Conservation (phyloP, 2,113 vertebrate genomes). For the Scolopax mira region DNA sequence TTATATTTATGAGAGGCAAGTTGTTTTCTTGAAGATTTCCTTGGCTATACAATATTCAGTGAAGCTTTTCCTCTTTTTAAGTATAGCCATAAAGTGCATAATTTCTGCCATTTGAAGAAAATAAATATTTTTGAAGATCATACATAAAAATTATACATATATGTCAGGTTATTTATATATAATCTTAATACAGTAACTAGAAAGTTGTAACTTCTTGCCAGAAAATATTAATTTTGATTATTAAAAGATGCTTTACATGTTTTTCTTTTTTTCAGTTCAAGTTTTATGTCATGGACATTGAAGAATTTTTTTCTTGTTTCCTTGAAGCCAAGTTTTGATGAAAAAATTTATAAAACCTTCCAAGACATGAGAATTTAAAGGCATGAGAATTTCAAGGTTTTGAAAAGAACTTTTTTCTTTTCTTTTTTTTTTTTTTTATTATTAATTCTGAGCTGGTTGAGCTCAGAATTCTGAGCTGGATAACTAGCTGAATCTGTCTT, state of each 20-base stretch:
- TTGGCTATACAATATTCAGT: accelerated
- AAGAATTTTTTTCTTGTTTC: not conserved
- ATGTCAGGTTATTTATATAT: accelerated
- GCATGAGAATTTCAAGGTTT: not conserved
- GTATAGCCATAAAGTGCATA: accelerated
- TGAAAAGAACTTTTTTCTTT: not conserved
- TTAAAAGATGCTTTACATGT: accelerated
- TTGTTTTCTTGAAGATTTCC: not conserved
- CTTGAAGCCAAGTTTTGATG: not conserved
- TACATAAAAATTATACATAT: not conserved
- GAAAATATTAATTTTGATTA: not conserved
- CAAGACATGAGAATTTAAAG: not conserved
- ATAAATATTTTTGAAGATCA: not conserved
- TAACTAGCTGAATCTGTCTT: not conserved
- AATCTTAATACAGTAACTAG: not conserved
- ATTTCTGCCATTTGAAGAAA: not conserved
- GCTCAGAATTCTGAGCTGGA: too few relatives aligned
- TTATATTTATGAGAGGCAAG: not conserved
- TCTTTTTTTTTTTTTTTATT: not conserved
- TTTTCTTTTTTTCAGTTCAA: not conserved
- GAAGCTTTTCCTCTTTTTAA: not conserved
- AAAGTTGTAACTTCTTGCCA: not conserved
- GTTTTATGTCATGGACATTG: not conserved
- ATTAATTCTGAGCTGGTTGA: not conserved
- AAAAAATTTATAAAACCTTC: not conserved